phyloP scores from a whole-genome alignment of 2,888 invertebrate species.

The Apodemia zela region DNA sequence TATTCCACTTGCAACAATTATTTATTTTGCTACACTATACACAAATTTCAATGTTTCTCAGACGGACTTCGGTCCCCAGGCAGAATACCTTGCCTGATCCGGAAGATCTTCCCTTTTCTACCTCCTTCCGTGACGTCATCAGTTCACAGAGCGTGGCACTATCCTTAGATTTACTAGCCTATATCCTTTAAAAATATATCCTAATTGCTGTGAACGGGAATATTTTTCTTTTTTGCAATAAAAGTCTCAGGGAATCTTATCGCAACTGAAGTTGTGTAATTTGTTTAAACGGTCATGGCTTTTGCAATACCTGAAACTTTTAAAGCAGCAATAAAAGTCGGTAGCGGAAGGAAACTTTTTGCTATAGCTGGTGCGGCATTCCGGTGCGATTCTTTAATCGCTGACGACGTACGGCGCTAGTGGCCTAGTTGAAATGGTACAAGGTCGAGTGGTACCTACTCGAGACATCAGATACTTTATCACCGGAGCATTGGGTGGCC shows the following conservation, averaged over 20 bases:
- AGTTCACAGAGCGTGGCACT: no score
- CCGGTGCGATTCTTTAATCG: neutral
- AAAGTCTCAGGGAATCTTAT: neutral
- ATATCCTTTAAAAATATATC: no score
- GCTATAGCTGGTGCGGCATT: slow-evolving; percentile 3
- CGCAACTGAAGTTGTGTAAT: neutral
- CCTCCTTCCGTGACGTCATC: no score
- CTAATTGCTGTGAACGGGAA: neutral
- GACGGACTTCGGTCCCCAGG: no score
- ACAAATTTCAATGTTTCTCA: no score
- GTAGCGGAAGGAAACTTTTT: slow-evolving; percentile 7
- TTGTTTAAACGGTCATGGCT: neutral
- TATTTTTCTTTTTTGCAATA: neutral
- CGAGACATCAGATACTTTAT: slow-evolving; percentile 1
- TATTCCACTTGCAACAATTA: no score
- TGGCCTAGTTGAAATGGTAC: slow-evolving; percentile 5
- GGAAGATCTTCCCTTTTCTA: no score
- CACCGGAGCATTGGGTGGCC: neutral
- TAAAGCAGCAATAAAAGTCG: slow-evolving; percentile 8
- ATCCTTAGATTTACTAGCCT: no score
- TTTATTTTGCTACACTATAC: no score
- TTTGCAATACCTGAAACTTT: slow-evolving; percentile 4
- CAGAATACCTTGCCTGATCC: no score
- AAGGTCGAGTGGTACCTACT: slow-evolving; percentile 1
- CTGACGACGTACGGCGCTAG: neutral